Percentiles rank a stretch among this genome's conserved stretches.
These are phyloP conservation scores for Samia ricini DNA, from an alignment of 1,140 invertebrate species.

Conservation along the genomic window DNA sequence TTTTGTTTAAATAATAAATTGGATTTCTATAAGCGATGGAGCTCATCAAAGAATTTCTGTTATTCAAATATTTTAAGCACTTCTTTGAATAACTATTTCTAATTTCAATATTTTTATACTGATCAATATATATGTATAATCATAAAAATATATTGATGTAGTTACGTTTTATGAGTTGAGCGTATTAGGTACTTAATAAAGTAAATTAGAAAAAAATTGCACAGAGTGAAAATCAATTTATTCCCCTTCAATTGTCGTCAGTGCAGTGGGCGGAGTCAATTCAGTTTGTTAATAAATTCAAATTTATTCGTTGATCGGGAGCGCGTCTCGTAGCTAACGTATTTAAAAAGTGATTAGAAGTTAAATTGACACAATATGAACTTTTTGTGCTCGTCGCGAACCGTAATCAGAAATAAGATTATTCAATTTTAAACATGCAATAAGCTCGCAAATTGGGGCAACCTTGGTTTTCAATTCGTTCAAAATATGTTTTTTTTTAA, in stretches of 20 bases:
- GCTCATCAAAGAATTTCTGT: slow-evolving; percentile 47
- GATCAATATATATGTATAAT: too few relatives aligned
- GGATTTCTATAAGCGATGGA: slow-evolving; percentile 55
- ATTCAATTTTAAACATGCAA: slow-evolving; percentile 58
- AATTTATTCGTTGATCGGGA: slow-evolving; percentile 73
- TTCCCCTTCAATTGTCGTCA: slow-evolving; percentile 68
- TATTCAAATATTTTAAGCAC: slow-evolving; percentile 38
- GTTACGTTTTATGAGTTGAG: neutral
- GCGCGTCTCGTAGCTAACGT: slow-evolving; percentile 59
- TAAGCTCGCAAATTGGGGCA: neutral
- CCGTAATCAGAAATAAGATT: slow-evolving; percentile 68
- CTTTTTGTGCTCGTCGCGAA: slow-evolving; percentile 62
- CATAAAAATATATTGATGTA: neutral
- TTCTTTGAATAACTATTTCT: neutral
- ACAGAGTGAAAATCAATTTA: slow-evolving; percentile 64
- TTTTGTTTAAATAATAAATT: slow-evolving; percentile 74
- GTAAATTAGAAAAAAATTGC: slow-evolving; percentile 20
- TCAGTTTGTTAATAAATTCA: slow-evolving; percentile 74
- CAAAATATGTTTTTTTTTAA: too few relatives aligned
- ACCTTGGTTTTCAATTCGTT: neutral
- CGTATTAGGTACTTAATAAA: neutral
- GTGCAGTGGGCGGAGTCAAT: slow-evolving; percentile 54
- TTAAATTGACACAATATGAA: slow-evolving; percentile 77
- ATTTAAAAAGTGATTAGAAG: slow-evolving; percentile 77
- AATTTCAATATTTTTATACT: neutral